Base-by-base conservation (phyloP, 2,888 invertebrate species). In the Pherbina coryleti region DNA sequence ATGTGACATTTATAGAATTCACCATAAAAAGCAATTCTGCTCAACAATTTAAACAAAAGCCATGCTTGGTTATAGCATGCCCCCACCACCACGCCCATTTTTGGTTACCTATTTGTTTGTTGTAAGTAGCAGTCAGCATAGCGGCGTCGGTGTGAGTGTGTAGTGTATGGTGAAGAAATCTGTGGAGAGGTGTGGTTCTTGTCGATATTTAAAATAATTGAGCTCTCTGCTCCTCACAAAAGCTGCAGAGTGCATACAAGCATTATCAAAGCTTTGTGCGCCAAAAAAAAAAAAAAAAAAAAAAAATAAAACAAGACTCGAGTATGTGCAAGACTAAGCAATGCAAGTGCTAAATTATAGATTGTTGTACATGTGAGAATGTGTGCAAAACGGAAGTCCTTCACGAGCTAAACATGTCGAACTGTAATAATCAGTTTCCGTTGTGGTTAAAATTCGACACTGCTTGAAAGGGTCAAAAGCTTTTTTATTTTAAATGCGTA, bases 171-270 rank as follows among this genome's bases (percentile, higher is more conserved):
- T 55, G 55, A 1, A 19, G 9, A 11, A 44, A 67, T 19, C 44
- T 49, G n/a, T 8, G 3, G 55, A 34, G 53, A 55, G 75, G 66
- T 73, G 75, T 82, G 78, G 72, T 83, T 85, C 86, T 86, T 86
- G 86, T 85, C 86, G 86, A 86, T 86, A 86, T 86, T 86, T 86
- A 86, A 86, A 85, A 86, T 86, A 86, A 86, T 86, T 86, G 85
- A 75, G 75, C 67, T 37, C 75, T 75, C 75, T 22, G 25, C 34
- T 66, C 0, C 34, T 51, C 25, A 60, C 22, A 60, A 60, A 25
- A 28, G 60, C 51, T 25, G 44, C 49, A n/a, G 49, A 73, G 34
- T 5, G 55, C 19, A 53, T 25, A 28, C 22, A 70, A 71, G 19
- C 55, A 28, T 31, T 31, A 31, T 64, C 64, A 31, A 14, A 17